Percentiles rank a stretch among this genome's conserved stretches.
Conservation (phyloP, 2,113 vertebrate genomes). For the Syngnathoides biaculeatus region DNA sequence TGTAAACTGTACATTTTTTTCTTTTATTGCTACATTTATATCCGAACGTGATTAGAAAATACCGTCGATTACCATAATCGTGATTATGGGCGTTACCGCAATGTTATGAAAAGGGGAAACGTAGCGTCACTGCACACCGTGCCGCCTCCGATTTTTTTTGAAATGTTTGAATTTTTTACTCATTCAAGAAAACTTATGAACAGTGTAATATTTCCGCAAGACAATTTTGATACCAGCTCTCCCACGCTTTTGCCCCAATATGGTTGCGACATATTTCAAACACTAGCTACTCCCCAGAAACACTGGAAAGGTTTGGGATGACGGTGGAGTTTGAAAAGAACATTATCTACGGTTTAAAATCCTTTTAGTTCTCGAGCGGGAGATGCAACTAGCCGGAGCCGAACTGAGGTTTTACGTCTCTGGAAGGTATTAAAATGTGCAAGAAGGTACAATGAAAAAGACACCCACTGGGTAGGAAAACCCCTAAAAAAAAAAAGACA, state of each 20-base stretch:
- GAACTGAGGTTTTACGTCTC: slow-evolving; percentile 44
- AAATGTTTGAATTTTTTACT: too few species aligned
- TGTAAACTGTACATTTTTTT: too few species aligned
- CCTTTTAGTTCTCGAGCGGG: slow-evolving; percentile 56
- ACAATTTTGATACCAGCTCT: not conserved
- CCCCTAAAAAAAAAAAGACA: too few species aligned
- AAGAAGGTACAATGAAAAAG: slow-evolving; percentile 51
- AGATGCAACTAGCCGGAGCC: slow-evolving; percentile 51
- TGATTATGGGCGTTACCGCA: too few species aligned
- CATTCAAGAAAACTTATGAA: too few species aligned
- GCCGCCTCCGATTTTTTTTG: too few species aligned
- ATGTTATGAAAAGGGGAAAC: too few species aligned
- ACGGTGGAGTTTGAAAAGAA: slow-evolving; percentile 47
- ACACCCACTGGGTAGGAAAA: slow-evolving; percentile 9
- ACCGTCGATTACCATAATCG: too few species aligned
- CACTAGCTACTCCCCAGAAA: slow-evolving; percentile 46
- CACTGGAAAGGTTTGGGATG: slow-evolving; percentile 54
- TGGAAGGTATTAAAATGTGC: slow-evolving; percentile 59
- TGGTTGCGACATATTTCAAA: slow-evolving; percentile 41
- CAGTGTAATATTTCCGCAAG: too few species aligned
- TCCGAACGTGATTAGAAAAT: too few species aligned
- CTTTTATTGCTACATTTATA: too few species aligned
- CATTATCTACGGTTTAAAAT: slow-evolving; percentile 52
- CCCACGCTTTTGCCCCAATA: slow-evolving; percentile 28
- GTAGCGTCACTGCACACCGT: too few species aligned